Base-by-base conservation (phyloP, 2,797 vertebrate species). In the Denticeps clupeoides region DNA sequence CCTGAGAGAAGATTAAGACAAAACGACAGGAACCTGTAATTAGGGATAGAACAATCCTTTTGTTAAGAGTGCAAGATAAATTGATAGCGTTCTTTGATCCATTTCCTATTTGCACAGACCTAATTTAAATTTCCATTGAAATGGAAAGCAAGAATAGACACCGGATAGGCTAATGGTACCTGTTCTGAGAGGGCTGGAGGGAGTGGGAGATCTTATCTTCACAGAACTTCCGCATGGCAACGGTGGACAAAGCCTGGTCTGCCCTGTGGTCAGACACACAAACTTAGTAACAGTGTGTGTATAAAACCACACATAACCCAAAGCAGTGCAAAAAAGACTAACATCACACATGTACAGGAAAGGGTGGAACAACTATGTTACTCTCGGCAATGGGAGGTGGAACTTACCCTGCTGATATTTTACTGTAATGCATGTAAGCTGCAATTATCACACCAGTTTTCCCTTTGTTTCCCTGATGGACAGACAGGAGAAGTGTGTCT, bases 401-500 rank as follows among this genome's bases (percentile, higher is more conserved):
- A 2, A 38, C 35, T 74, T 80, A 95, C 90, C 90, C 86, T 32
- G 89, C 88, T 13, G 89, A 91, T 52, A 91, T 89, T 76, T 89
- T 90, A 85, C 87, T 95, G 78, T 91, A 95, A 73, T 95, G 89
- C 90, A 92, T 92, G 61, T 91, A 95, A 41, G 90, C 89, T 3
- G 88, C 86, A 46, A 91, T 82, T 11, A 93, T 89, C 59, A 92
- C 88, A 3, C 89, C 90, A 0, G 86, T 86, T 72, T 89, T 90
- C 43, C 90, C 89, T 71, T 86, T 90, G 78, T 85, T 82, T 22
- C 91, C 91, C 91, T 94, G 71, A 41, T 21, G 58, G 3, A 26
- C 21, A 55, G 2, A 44, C 9, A 45, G 3, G 42, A n/a, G n/a
- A n/a, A n/a, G n/a, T n/a, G n/a, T n/a, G n/a, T n/a, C n/a, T n/a